Evolutionary conservation across 2,113 vertebrate species (phyloP), one percentile per base, ranked within the genome.

Genomic region (Rafetus swinhoei): DNA sequence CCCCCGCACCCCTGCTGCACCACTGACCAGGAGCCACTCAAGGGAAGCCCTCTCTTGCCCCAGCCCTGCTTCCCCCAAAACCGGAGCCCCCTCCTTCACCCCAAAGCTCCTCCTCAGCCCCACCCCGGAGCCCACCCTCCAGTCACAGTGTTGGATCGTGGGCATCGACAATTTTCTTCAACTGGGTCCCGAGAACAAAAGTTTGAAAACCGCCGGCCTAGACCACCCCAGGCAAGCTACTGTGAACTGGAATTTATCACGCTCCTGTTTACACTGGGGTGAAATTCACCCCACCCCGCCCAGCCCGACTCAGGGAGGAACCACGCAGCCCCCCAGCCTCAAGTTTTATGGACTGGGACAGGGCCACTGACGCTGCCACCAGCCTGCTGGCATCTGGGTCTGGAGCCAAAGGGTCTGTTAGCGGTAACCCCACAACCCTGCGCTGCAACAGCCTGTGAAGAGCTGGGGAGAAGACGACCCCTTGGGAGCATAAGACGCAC

Each of bases 281-380:
- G 65, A 56, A 82, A 91, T 1, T 12, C 82, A 9, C 39, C 80
- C 32, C 65, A 74, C 45, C 65, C 53, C 32, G 1, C 16, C 72
- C 80, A 81, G 24, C 53, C 62, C n/a, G 76, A 12, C 0, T 1
- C 0, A 2, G 1, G 1, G 0, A 11, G 25, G 89, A 82, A 3
- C 24, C 6, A 7, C 0, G 15, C 50, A 56, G 77, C 54, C 6
- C 25, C 39, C 21, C 84, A n/a, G 0, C 1, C 22, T 24, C 45
- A n/a, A 4, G 11, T 21, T 4, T 10, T 4, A 18, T 72, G 65
- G n/a, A 2, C 29, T 13, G 52, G 86, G 35, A 53, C 5, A 69
- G 89, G 85, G 39, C 1, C 76, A 13, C 22, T 50, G 69, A 54
- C 39, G 69, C 69, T 39, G 5, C 52, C 7, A 5, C 7, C 69